Evolutionary conservation across 2,113 vertebrate species (phyloP), one percentile per base, ranked within the genome.

Genomic region (Plectropomus leopardus): DNA sequence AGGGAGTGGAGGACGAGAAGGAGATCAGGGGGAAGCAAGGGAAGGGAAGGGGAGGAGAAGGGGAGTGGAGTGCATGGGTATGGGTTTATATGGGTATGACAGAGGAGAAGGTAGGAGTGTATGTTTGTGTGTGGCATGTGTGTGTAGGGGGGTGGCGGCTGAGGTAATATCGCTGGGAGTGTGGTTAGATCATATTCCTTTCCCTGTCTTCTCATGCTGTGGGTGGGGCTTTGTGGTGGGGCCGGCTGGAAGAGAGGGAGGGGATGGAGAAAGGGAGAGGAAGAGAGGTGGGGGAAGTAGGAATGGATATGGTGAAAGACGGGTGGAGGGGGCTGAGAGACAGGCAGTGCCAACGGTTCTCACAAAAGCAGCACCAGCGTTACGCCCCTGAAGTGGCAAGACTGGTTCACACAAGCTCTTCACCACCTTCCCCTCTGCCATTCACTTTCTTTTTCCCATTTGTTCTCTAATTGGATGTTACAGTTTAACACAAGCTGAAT

Each of bases 141-240:
- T 80, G 76, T 78, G 76, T 51, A 86, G 76, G 72, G 82, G 79
- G 74, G 84, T 82, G 76, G 90, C 85, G 58, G 74, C 42, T 89
- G 91, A 94, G 91, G 89, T 84, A 91, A 67, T 93, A 76, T 91
- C 81, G 86, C 78, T 90, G 80, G 78, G 65, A 87, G 86, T 83
- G 93, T 78, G 92, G 93, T 95, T 94, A 92, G 94, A 93, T 94
- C 90, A 92, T 93, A 91, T 96, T 95, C 93, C 90, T 87, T 72
- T 80, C 85, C 90, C 92, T 94, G 95, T 93, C 93, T 95, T 95
- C 93, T 94, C 94, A 93, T 93, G 92, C 90, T 92, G 92, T 92
- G 83, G 90, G 93, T 92, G 93, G 89, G 86, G 90, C 86, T 57
- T 66, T 89, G 87, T 89, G 86, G 78, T 79, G 84, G 80, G 82